Base-by-base conservation (phyloP, 2,113 vertebrate species). In the Odobenus rosmarus region DNA sequence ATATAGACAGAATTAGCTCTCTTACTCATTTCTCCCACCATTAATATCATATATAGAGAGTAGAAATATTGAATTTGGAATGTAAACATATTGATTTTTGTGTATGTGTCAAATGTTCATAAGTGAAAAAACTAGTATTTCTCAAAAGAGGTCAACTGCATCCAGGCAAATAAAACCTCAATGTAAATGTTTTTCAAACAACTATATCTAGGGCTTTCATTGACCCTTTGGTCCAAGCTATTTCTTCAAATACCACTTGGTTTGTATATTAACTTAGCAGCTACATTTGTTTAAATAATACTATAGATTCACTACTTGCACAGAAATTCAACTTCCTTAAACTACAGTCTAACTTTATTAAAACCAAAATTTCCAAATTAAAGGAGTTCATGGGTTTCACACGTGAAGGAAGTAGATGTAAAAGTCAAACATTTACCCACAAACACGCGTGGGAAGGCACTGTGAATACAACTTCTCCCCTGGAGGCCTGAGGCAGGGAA, bases 61-160 rank as follows among this genome's bases (percentile, higher is more conserved):
- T 90, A 96, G 95, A 98, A 96, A 93, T 98, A 98, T 71, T 21
- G 93, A 98, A 98, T 95, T 95, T 93, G 80, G 46, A 94, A 64
- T 96, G 69, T 93, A 98, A 98, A 98, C 9, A 90, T 97, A 98
- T 97, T 94, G 98, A 96, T 97, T 83, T 98, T 97, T 97, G 96
- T 88, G 96, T 95, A 97, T 97, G 92, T 95, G 93, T 96, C 96
- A 98, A 98, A 97, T 97, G 89, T 92, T 98, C 94, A 97, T 97
- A 98, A 97, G 81, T 97, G 95, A 98, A 98, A 96, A 97, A 95
- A 82, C 79, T 97, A 95, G 42, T 88, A 90, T 89, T 93, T 97
- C 74, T 98, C 95, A 97, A 92, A 98, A 97, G 62, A 93, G 89
- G 83, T 76, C 83, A 98, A 96, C 33, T 57, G 3, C 46, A 62